Evolutionary conservation across 2,797 vertebrate genomes (phyloP).

Genomic region (Pteronotus mesoamericanus): DNA sequence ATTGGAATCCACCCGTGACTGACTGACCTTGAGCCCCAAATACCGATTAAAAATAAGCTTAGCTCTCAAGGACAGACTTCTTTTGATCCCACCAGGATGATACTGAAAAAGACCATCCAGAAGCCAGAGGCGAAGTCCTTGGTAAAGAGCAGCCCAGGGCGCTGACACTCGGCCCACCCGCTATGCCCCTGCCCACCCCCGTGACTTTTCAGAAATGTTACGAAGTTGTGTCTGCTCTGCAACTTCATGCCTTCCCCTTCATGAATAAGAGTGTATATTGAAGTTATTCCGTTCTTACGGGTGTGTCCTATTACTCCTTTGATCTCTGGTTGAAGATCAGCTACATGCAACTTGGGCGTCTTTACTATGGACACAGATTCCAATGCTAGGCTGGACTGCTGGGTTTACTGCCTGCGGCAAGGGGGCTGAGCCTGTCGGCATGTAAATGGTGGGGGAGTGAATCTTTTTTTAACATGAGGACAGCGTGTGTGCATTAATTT

Average conservation of each 20-base stretch:
- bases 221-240: neutral
- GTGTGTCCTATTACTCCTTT: neutral
- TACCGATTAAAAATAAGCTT: neutral
- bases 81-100: neutral
- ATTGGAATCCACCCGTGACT: neutral
- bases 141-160: rapidly evolving
- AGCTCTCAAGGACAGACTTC: neutral
- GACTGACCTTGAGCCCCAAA: neutral
- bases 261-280: neutral
- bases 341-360: neutral
- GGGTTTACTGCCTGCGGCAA: neutral
- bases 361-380: neutral
- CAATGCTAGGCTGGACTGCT: neutral
- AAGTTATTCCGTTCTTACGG: neutral
- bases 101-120: neutral
- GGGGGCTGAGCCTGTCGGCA: neutral
- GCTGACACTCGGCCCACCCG: too few species aligned
- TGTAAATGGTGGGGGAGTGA: neutral
- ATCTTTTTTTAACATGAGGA: neutral
- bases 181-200: too few species aligned
- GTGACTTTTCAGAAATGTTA: neutral
- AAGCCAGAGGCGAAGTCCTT: neutral
- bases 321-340: neutral
- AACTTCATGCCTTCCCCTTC: neutral
- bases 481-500: neutral